phyloP scores from a whole-genome alignment of 1,140 invertebrate species.

The Bombus soroeensis region DNA sequence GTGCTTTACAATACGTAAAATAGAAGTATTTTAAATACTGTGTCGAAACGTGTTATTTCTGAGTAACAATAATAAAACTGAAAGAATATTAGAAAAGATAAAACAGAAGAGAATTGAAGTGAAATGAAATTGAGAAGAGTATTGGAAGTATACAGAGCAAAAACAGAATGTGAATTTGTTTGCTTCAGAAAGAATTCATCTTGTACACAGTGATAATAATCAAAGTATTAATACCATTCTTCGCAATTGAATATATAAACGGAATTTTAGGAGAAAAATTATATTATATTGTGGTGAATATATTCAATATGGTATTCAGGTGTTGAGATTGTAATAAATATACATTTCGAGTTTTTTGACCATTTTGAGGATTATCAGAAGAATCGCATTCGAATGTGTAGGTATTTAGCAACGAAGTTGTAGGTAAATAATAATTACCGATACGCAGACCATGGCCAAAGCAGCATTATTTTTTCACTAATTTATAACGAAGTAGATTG shows the following conservation, averaged over 20 bases:
- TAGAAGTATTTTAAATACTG: slow-evolving; percentile 57
- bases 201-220: slow-evolving; percentile 63
- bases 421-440: slow-evolving; percentile 65
- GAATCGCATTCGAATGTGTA: slow-evolving; percentile 60
- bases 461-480: slow-evolving; percentile 83
- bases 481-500: slow-evolving; percentile 73
- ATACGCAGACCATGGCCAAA: slow-evolving; percentile 80
- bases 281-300: slow-evolving; percentile 58
- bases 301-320: slow-evolving; percentile 44
- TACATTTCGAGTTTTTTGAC: slow-evolving; percentile 63
- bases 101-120: neutral
- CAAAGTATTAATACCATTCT: slow-evolving; percentile 66
- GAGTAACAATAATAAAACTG: slow-evolving; percentile 37
- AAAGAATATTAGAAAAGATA: neutral
- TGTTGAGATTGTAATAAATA: slow-evolving; percentile 55
- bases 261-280: slow-evolving; percentile 46
- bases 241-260: slow-evolving; percentile 54
- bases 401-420: slow-evolving; percentile 65
- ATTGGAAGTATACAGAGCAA: slow-evolving; percentile 50
- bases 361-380: slow-evolving; percentile 56
- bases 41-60: slow-evolving; percentile 42
- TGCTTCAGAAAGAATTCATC: slow-evolving; percentile 50
- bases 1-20: slow-evolving; percentile 56
- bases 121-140: slow-evolving; percentile 1
- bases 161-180: slow-evolving; percentile 36